These are phyloP conservation scores for Bombylius major DNA, from an alignment of 2,888 invertebrate genomes.

Conservation along the genomic window DNA sequence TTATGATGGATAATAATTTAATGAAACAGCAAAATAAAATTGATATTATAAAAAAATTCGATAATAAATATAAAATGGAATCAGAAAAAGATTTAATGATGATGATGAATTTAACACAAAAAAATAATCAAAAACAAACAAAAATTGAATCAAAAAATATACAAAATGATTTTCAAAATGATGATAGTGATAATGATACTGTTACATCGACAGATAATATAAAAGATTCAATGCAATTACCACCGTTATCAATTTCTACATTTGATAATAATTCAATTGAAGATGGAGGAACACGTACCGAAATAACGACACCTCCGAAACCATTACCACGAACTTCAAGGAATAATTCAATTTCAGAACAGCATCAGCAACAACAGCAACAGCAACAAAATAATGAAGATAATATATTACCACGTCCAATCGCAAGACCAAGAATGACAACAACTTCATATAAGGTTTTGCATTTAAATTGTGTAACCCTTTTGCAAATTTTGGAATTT, in stretches of 20 bases:
- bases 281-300: slow-evolving; percentile 19
- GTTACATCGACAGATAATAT: background rate
- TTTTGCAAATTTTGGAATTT: background rate
- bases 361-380: background rate
- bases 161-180: slow-evolving; percentile 15
- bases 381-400: background rate
- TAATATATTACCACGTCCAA: slow-evolving; percentile 43
- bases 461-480: background rate
- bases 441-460: slow-evolving; percentile 64
- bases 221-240: background rate
- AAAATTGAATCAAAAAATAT: slow-evolving; percentile 5
- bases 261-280: slow-evolving; percentile 21
- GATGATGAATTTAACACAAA: slow-evolving; percentile 5
- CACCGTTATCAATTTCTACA: background rate
- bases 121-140: slow-evolving; percentile 1
- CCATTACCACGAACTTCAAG: slow-evolving; percentile 66
- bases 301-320: slow-evolving; percentile 51
- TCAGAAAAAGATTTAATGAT: slow-evolving; percentile 19
- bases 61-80: slow-evolving; percentile 37
- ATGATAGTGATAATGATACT: slow-evolving; percentile 21
- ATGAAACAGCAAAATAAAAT: slow-evolving; percentile 31
- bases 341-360: slow-evolving; percentile 57
- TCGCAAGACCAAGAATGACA: slow-evolving; percentile 57
- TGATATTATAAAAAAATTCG: slow-evolving; percentile 51
- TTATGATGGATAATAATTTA: background rate